phyloP scores from a whole-genome alignment of 64 coral and sea anemone genomes.

The Orbicella faveolata region DNA sequence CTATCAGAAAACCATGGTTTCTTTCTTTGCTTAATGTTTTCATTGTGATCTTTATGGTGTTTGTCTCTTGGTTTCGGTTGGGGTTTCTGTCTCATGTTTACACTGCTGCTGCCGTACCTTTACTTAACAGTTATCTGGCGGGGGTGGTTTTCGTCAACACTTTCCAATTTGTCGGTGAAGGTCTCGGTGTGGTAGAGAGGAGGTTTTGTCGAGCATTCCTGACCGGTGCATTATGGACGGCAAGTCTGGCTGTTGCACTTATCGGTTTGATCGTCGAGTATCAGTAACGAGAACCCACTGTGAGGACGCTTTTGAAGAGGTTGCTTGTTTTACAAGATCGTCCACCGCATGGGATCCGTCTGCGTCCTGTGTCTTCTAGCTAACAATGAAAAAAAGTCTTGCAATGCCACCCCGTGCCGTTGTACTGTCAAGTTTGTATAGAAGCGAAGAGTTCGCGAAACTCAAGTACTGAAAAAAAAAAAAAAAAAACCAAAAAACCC shows the following conservation, averaged over 20 bases:
- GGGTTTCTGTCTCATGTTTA: neutral
- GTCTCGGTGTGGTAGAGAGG: neutral
- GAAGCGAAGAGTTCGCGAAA: no score
- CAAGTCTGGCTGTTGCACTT: no score
- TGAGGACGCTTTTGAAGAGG: neutral
- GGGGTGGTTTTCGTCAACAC: neutral
- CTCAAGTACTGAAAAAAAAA: no score
- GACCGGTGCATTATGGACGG: neutral
- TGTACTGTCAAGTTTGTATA: no score
- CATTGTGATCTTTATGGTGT: neutral
- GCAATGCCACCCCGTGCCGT: no score
- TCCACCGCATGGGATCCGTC: neutral
- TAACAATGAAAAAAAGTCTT: no score
- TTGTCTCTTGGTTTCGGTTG: neutral
- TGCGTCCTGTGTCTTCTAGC: neutral
- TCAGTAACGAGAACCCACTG: no score
- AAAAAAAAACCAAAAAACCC: no score
- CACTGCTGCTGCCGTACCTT: neutral
- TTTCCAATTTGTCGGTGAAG: neutral
- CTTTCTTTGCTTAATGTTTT: neutral
- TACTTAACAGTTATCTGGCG: neutral
- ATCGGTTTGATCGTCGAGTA: no score
- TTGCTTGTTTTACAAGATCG: no score
- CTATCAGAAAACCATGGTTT: neutral
- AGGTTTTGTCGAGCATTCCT: conserved; percentile 7